Conservation (phyloP, 1,140 invertebrate species). For the Tenebrio molitor region DNA sequence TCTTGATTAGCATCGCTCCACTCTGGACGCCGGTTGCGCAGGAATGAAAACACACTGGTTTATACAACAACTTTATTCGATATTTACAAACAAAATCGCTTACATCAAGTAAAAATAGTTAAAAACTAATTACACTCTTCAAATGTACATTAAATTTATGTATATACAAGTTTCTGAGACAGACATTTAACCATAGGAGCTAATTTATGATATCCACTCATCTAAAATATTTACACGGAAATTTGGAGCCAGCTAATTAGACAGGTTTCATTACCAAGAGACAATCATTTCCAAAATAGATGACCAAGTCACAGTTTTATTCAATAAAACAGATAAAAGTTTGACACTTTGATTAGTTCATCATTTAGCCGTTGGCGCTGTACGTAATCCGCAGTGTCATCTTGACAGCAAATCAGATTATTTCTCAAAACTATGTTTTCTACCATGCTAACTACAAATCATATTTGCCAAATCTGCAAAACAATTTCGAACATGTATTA, state of each 20-base stretch:
- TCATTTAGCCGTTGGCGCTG: too few species aligned
- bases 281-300: too few species aligned
- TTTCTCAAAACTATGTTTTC: too few species aligned
- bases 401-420: too few species aligned
- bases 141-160: slow-evolving; percentile 47
- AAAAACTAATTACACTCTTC: slow-evolving; percentile 42
- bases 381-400: too few species aligned
- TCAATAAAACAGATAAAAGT: too few species aligned
- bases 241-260: neutral
- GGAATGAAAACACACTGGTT: slow-evolving; percentile 3
- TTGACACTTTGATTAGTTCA: too few species aligned
- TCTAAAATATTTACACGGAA: slow-evolving; percentile 25
- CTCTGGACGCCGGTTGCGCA: neutral
- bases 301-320: too few species aligned
- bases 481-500: too few species aligned
- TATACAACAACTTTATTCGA: slow-evolving; percentile 51
- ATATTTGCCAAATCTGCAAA: too few species aligned
- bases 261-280: neutral
- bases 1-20: slow-evolving; percentile 66
- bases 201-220: slow-evolving; percentile 11
- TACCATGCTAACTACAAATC: too few species aligned
- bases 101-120: slow-evolving; percentile 43
- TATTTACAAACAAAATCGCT: slow-evolving; percentile 52
- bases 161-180: slow-evolving; percentile 30
- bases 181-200: neutral